A percentile compares a stretch with the other conserved stretches of the same genome.
Evolutionary conservation across 2,888 invertebrate genomes (phyloP).

Genomic region (Tetranychus truncatus): DNA sequence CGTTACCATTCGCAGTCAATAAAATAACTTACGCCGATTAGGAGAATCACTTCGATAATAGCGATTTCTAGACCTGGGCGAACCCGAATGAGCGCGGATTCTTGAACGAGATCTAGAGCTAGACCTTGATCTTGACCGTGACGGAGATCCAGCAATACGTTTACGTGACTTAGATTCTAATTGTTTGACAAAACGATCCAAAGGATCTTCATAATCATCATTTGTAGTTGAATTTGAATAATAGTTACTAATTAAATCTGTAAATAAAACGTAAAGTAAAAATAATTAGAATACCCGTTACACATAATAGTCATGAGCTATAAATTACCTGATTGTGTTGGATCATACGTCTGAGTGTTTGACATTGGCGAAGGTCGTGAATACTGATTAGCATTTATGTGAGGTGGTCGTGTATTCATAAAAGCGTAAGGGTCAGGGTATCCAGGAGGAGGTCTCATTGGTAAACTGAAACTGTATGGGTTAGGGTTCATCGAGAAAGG

Average conservation of each 20-base stretch:
- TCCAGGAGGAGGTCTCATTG: slow-evolving; percentile 5
- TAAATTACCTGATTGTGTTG: not conserved
- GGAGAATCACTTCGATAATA: not conserved
- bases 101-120: slow-evolving; percentile 34
- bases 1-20: no score
- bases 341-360: not conserved
- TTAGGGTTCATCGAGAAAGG: slow-evolving; percentile 9
- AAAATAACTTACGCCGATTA: no score
- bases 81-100: slow-evolving; percentile 24
- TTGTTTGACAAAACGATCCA: slow-evolving; percentile 16
- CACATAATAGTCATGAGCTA: not conserved
- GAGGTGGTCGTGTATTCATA: slow-evolving; percentile 13
- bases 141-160: slow-evolving; percentile 28
- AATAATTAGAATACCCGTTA: not conserved
- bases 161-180: slow-evolving; percentile 10
- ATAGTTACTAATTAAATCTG: slow-evolving; percentile 38
- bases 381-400: not conserved
- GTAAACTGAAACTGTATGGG: slow-evolving; percentile 12
- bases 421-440: slow-evolving; percentile 14
- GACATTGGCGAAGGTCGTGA: no score
- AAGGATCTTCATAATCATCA: slow-evolving; percentile 19
- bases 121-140: slow-evolving; percentile 28
- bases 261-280: not conserved
- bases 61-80: slow-evolving; percentile 30
- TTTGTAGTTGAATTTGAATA: slow-evolving; percentile 4